Evolutionary conservation across 2,888 invertebrate species (phyloP).

Genomic region (Drosophila mulleri): DNA sequence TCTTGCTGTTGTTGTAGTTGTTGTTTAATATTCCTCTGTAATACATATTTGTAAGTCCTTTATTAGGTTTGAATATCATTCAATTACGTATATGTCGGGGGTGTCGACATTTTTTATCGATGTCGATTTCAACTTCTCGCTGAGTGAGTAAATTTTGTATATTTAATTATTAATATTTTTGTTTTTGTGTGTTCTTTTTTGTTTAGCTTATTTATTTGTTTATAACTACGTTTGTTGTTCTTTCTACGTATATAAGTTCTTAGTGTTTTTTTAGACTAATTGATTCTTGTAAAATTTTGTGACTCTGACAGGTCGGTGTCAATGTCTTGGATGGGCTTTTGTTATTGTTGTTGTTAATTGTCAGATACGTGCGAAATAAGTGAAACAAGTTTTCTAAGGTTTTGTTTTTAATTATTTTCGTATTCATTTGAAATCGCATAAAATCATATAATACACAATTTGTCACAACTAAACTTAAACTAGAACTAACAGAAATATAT

Average conservation of each 20-base stretch:
- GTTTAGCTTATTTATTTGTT: conserved; percentile 36
- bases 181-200: background rate
- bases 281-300: conserved; percentile 46
- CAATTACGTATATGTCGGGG: conserved; percentile 76
- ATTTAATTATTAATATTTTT: conserved; percentile 27
- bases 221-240: conserved; percentile 62
- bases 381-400: conserved; percentile 44
- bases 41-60: conserved; percentile 46
- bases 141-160: conserved; percentile 50
- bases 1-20: background rate
- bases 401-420: conserved; percentile 65
- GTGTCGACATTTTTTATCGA: conserved; percentile 28
- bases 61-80: conserved; percentile 74
- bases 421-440: conserved; percentile 76
- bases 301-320: conserved; percentile 49
- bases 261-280: conserved; percentile 51
- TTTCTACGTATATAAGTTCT: conserved; percentile 66
- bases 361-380: conserved; percentile 36
- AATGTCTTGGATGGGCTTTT: conserved; percentile 76
- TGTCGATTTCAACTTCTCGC: conserved; percentile 24
- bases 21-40: conserved; percentile 16
- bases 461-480: conserved; percentile 78
- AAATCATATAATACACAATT: conserved; percentile 81
- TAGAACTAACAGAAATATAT: conserved; percentile 68
- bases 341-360: conserved; percentile 52